Evolutionary conservation across 2,888 invertebrate genomes (phyloP), one percentile per base, ranked within the genome.

Genomic region (Brenthis hecate): DNA sequence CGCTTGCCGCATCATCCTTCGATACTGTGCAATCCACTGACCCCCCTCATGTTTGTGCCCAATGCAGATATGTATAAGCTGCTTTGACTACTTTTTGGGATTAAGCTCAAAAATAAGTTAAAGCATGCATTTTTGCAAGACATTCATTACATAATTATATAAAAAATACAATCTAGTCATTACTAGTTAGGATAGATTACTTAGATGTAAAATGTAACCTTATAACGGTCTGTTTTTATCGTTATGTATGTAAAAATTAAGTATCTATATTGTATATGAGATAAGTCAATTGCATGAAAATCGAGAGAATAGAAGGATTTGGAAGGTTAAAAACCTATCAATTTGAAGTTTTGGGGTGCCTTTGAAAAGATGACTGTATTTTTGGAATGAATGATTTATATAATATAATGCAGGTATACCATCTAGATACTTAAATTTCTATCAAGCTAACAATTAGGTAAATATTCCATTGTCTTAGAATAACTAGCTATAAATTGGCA

Each of bases 301-400:
- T 43, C 11, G 13, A 16, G 16, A 36, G n/a, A 2, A 4, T 13
- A 16, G 5, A 6, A 56, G 2, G 36, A 5, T 36, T 56, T 32
- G 36, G 36, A 56, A 11, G 36, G 56, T 13, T 56, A n/a, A 16
- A 36, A 36, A 56, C 16, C 6, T 60, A 50, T 28, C 6, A 48
- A 50, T 32, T 48, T 65, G 50, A 57, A 53, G 28, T 67, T 61
- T 62, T 57, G 43, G 64, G 57, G 65, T 71, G 68, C 70, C 66
- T 71, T 73, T 71, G 64, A 13, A 61, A 70, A 62, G 19, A 66
- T 47, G 61, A 65, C 56, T 50, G 69, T 75, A 73, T 75, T 76
- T 76, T 76, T 75, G 65, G 74, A 73, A 50, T 48, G 55, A 65
- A 57, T 23, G 50, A 64, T 70, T 72, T 70, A 67, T 56, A 47